phyloP scores from a whole-genome alignment of 2,113 vertebrate species.

The Leucoraja erinaceus region DNA sequence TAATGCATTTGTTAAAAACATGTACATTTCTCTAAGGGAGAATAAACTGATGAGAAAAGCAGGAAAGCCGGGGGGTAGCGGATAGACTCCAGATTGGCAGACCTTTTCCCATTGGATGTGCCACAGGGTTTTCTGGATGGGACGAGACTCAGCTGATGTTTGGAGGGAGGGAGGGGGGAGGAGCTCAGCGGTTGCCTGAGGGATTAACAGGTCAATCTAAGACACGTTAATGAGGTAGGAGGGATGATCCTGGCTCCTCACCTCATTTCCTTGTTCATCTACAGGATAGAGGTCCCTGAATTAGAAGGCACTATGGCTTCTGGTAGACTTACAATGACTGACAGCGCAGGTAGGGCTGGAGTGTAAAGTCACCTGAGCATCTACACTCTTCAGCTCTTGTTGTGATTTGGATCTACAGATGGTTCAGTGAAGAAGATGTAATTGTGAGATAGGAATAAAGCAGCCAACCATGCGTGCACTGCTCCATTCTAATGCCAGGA shows the following conservation, averaged over 20 bases:
- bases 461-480: background rate
- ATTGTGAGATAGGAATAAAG: background rate
- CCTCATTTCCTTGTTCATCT: background rate
- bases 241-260: background rate
- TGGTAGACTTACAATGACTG: background rate
- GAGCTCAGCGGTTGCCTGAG: background rate
- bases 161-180: too few relatives aligned
- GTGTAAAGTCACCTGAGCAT: background rate
- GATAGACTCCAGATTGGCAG: background rate
- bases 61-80: background rate
- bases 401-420: background rate
- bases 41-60: too few relatives aligned
- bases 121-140: background rate
- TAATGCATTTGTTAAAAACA: too few relatives aligned
- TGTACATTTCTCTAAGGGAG: too few relatives aligned
- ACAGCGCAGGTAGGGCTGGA: background rate
- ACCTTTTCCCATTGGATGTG: background rate
- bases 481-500: background rate
- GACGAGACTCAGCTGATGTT: too few relatives aligned
- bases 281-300: background rate
- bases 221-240: background rate
- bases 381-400: background rate
- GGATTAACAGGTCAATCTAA: background rate
- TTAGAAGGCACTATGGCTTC: background rate
- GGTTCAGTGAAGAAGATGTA: background rate